These are phyloP conservation scores for Lasioglossum morio DNA, from an alignment of 2,888 invertebrate species.

Conservation along the genomic window DNA sequence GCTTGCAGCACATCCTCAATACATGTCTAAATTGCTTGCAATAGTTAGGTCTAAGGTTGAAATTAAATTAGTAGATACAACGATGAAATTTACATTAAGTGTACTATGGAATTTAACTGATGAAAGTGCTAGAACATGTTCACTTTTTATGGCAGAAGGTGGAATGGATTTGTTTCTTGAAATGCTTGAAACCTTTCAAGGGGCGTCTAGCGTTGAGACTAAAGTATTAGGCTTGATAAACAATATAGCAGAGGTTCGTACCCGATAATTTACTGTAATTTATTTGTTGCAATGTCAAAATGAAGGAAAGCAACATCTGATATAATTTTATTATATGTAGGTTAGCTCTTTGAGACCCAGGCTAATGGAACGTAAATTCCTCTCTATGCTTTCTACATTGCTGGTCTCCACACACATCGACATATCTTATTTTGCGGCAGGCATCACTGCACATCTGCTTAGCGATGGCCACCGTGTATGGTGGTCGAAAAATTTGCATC, in stretches of 20 bases:
- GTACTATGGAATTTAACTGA: slow-evolving; percentile 93
- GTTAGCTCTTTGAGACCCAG: slow-evolving; percentile 86
- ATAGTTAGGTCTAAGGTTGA: slow-evolving; percentile 87
- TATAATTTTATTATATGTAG: slow-evolving; percentile 68
- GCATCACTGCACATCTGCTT: slow-evolving; percentile 89
- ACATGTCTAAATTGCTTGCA: slow-evolving; percentile 89
- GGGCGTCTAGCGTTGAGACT: slow-evolving; percentile 89
- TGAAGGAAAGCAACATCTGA: neutral
- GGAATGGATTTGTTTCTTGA: slow-evolving; percentile 89
- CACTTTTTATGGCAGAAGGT: slow-evolving; percentile 88
- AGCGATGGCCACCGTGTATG: slow-evolving; percentile 87
- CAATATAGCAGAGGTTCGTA: slow-evolving; percentile 90
- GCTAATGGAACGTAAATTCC: slow-evolving; percentile 86
- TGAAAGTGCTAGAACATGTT: slow-evolving; percentile 90
- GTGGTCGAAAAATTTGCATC: slow-evolving; percentile 78
- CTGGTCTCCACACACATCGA: slow-evolving; percentile 88
- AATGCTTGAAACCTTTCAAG: slow-evolving; percentile 88
- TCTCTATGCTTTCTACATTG: slow-evolving; percentile 85
- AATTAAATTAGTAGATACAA: slow-evolving; percentile 87
- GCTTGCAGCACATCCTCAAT: slow-evolving; percentile 88
- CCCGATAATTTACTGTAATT: neutral
- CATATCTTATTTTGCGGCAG: slow-evolving; percentile 90
- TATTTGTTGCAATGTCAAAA: neutral
- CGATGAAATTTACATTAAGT: slow-evolving; percentile 91
- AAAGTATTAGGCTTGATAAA: slow-evolving; percentile 91